Conservation (phyloP, 2,113 vertebrate species). For the Syngnathoides biaculeatus region DNA sequence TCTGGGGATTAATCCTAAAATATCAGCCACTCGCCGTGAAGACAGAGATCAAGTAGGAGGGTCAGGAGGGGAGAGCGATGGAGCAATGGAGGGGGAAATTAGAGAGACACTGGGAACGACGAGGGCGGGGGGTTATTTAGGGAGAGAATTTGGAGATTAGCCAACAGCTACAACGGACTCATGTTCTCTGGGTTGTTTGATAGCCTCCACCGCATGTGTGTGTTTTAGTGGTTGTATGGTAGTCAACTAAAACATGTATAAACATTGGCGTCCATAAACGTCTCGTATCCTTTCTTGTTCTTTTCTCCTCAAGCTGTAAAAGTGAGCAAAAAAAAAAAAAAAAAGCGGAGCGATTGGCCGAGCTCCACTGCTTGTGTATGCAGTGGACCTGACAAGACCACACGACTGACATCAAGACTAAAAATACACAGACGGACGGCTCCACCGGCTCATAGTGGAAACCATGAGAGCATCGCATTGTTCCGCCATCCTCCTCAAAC, state of each 20-base stretch:
- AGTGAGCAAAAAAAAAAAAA: constrained; percentile 20
- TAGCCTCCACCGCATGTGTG: constrained; percentile 7
- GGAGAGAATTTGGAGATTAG: constrained; percentile 65
- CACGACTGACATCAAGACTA: constrained; percentile 71
- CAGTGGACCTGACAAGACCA: constrained; percentile 72
- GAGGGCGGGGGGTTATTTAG: constrained; percentile 63
- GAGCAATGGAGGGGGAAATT: constrained; percentile 44
- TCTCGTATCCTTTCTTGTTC: constrained; percentile 18
- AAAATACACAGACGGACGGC: constrained; percentile 63
- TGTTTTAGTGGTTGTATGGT: constrained; percentile 13
- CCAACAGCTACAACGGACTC: constrained; percentile 61
- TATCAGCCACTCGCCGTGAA: constrained; percentile 43
- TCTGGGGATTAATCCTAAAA: constrained; percentile 63
- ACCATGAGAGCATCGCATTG: constrained; percentile 72
- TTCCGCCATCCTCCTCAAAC: constrained; percentile 47
- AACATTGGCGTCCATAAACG: constrained; percentile 35
- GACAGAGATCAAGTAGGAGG: constrained; percentile 51
- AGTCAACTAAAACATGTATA: constrained; percentile 32
- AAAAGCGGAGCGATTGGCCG: constrained; percentile 24
- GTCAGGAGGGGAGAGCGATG: constrained; percentile 48
- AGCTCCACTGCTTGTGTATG: constrained; percentile 63
- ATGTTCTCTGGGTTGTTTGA: constrained; percentile 59
- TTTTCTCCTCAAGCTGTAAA: constrained; percentile 40
- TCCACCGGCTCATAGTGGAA: constrained; percentile 66
- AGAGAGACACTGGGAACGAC: constrained; percentile 40